Evolutionary conservation across 2,113 vertebrate genomes (phyloP).

Genomic region (Trichechus manatus): DNA sequence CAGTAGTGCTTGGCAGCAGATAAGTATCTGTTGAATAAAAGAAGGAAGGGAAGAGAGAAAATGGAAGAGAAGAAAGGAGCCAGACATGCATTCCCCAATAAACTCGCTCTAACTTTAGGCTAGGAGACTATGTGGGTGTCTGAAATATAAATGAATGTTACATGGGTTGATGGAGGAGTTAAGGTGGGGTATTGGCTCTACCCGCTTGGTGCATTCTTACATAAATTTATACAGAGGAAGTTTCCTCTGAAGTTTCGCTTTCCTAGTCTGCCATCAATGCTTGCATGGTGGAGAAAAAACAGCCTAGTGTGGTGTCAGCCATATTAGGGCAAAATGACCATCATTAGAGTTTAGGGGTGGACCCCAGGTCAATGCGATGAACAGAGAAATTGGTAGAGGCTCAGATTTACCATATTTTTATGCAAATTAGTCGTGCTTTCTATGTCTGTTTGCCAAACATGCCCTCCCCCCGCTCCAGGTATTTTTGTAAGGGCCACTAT

Average conservation of each 20-base stretch:
- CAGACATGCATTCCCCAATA: rapidly evolving
- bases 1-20: not conserved
- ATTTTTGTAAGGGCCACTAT: no score
- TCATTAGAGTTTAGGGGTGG: not conserved
- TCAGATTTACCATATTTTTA: not conserved
- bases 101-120: not conserved
- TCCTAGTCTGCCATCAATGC: not conserved
- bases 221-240: not conserved
- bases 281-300: not conserved
- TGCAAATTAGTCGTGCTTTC: no score
- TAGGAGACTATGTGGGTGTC: not conserved
- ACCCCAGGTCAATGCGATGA: not conserved
- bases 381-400: not conserved
- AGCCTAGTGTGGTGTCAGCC: not conserved
- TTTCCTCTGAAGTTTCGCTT: not conserved
- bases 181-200: not conserved
- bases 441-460: no score
- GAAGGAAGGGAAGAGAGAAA: not conserved
- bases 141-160: not conserved
- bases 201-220: not conserved
- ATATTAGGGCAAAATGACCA: not conserved
- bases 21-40: not conserved
- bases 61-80: not conserved
- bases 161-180: no score
- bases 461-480: no score